A percentile compares a stretch with the other conserved stretches of the same genome.
phyloP scores from a whole-genome alignment of 2,888 invertebrate genomes.

The Phalera bucephala region DNA sequence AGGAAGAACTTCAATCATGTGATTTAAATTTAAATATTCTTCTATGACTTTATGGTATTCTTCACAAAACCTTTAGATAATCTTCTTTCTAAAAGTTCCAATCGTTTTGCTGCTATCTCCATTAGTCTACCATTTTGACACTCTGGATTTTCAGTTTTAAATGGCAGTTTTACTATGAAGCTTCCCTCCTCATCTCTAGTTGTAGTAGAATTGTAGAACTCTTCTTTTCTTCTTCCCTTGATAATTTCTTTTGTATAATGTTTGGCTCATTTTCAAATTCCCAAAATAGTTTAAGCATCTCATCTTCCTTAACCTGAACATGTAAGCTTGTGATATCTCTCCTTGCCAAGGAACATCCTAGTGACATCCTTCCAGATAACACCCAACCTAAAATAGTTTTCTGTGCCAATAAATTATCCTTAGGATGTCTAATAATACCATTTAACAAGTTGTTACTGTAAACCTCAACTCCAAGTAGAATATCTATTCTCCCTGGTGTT shows the following conservation, averaged over 20 bases:
- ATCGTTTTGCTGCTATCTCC: slow-evolving; percentile 17
- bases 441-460: background rate
- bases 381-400: slow-evolving; percentile 9
- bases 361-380: slow-evolving; percentile 7
- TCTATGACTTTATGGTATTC: background rate
- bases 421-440: slow-evolving; percentile 5
- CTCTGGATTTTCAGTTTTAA: slow-evolving; percentile 11
- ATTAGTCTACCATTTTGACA: slow-evolving; percentile 14
- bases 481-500: too few species aligned
- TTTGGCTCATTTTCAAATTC: slow-evolving; percentile 19
- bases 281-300: slow-evolving; percentile 24
- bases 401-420: slow-evolving; percentile 8
- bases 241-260: slow-evolving; percentile 8
- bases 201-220: slow-evolving; percentile 19
- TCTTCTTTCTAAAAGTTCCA: slow-evolving; percentile 16
- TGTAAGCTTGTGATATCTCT: background rate
- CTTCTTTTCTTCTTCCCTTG: slow-evolving; percentile 20
- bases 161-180: slow-evolving; percentile 15
- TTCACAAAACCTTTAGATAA: too few species aligned
- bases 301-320: slow-evolving; percentile 15
- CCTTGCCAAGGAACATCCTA: slow-evolving; percentile 1
- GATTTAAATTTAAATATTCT: slow-evolving; percentile 1
- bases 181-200: slow-evolving; percentile 15
- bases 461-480: too few species aligned
- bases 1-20: slow-evolving; percentile 1